Evolutionary conservation across 2,113 vertebrate species (phyloP), one percentile per base, ranked within the genome.

Genomic region (Austrofundulus limnaeus): DNA sequence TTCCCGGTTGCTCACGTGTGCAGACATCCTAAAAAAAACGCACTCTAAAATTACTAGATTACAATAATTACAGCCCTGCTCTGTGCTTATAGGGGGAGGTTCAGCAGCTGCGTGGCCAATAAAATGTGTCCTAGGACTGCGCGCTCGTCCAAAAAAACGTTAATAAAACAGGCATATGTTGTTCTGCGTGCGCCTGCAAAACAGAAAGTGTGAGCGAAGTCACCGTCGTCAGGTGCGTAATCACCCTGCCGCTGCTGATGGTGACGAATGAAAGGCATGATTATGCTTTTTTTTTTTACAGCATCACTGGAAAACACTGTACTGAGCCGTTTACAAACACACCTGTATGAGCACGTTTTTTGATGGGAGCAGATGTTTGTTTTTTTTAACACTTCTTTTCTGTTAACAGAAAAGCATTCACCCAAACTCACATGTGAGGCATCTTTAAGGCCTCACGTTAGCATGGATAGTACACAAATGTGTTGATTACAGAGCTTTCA

Each of bases 401-500:
- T 52, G 15, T 45, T 12, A 41, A 72, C 51, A 47, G 8, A 16
- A 63, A 60, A 38, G 2, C 46, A 13, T 50, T 48, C 42, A 9
- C 11, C 52, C 37, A 20, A 51, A 25, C n/a, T 56, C 46, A 21
- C 21, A 49, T 25, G 16, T 17, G 8, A 61, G 38, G 24, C 7
- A 17, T 39, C 31, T 23, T 37, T 15, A 28, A 52, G 59, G 21
- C 47, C 56, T 47, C 11, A 16, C 68, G 34, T 70, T 62, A 63
- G 39, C 47, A 57, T 21, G 38, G 46, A 25, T 48, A 4, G 48
- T 14, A n/a, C 64, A 62, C 47, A 59, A 57, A 71, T 63, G 63
- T 47, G 53, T 72, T 72, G 11, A 67, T 75, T 39, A 64, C 66
- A 49, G 63, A 71, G 79, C 52, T 60, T 79, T 60, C 50, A 52